Evolutionary conservation across 2,888 invertebrate species (phyloP), one percentile per base, ranked within the genome.

Genomic region (Eupithecia abbreviata): DNA sequence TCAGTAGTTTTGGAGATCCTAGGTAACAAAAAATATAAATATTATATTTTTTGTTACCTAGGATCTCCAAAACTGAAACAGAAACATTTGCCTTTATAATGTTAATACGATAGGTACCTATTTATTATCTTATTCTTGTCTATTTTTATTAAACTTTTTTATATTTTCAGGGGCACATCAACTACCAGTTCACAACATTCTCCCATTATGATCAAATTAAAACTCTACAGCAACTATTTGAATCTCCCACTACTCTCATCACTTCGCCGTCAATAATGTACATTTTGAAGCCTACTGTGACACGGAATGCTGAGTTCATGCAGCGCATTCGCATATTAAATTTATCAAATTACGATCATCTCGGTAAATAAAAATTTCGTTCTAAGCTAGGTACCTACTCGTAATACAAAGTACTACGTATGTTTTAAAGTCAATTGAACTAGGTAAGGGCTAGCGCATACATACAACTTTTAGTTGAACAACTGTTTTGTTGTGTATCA

Each of bases 161-260:
- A 12, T 10, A 58, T 62, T 75, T 89, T 43, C 82, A 91, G 91
- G 82, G 91, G 43, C 85, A 90, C 77, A 82, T 90, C 18, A 91
- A 88, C 82, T 87, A 87, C 79, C 82, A 85, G 15, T 91, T 88
- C 78, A 89, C 91, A 47, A 89, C 90, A 4, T 77, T 84, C 4
- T 76, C 81, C 18, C 83, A 83, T 15, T 83, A 84, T 65, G 43
- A 67, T 0, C 79, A 77, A 67, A 78, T 90, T 1, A 82, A 79
- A 12, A 87, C 86, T 12, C 77, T 91, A 10, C 41, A 82, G 3
- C 80, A 88, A 2, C 77, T 91, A 0, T 85, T 84, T 18, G 71
- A 79, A 5, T 82, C 85, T 7, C 73, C 80, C 0, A 71, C 74
- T 4, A 77, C 77, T 6, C 66, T 91, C 3, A 85, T 85, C 74